Conservation (phyloP, 2,888 invertebrate species). For the Mesochorus sp. region DNA sequence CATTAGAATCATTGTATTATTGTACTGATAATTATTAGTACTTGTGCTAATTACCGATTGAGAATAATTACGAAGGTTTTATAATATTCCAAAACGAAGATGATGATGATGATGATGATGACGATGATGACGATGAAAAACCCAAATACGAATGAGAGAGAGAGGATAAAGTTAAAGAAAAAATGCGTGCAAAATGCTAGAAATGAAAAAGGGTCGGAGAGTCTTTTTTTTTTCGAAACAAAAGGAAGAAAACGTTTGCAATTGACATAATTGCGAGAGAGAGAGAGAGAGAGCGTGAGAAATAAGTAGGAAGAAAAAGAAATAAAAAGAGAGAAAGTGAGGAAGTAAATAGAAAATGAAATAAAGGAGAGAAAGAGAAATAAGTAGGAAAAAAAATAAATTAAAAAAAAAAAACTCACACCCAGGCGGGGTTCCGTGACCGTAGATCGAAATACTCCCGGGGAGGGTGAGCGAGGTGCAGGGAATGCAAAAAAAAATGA, state of each 20-base stretch:
- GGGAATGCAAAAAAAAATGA: constrained; percentile 46
- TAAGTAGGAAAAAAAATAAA: constrained; percentile 3
- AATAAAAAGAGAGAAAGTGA: constrained; percentile 24
- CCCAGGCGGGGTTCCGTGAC: constrained; percentile 58
- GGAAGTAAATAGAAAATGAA: background rate
- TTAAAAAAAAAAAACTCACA: constrained; percentile 25
- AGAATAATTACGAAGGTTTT: constrained; percentile 33
- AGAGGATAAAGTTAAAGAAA: background rate
- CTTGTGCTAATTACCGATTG: constrained; percentile 63
- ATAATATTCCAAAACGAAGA: constrained; percentile 1
- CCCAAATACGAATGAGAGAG: background rate
- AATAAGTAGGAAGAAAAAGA: background rate
- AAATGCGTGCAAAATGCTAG: constrained; percentile 43
- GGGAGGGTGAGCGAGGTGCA: constrained; percentile 56
- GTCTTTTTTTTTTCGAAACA: no score
- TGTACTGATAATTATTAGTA: constrained; percentile 70
- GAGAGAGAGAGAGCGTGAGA: no score
- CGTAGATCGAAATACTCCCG: constrained; percentile 42
- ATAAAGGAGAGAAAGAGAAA: background rate
- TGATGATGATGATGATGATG: background rate
- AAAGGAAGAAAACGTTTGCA: no score
- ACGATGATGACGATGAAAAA: background rate
- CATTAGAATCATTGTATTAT: constrained; percentile 77
- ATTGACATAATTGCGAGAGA: no score
- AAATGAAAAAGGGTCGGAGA: no score